These are phyloP conservation scores for Nothoprocta perdicaria DNA, from an alignment of 2,113 vertebrate genomes.

Conservation along the genomic window DNA sequence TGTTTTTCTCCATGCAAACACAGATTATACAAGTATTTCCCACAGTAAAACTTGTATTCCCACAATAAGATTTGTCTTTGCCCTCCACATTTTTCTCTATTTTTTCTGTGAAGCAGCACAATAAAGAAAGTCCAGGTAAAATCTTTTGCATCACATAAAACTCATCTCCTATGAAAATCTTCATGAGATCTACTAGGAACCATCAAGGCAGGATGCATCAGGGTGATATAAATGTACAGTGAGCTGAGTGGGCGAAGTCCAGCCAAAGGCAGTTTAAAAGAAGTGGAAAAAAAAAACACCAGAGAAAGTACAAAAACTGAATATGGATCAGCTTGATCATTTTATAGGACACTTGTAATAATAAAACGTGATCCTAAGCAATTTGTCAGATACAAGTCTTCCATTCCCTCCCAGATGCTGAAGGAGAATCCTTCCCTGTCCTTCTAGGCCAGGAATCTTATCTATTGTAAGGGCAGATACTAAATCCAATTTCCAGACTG, in stretches of 20 bases:
- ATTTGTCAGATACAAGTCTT: not conserved
- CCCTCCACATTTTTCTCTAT: not conserved
- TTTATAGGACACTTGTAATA: not conserved
- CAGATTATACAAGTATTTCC: not conserved
- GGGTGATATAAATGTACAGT: not conserved
- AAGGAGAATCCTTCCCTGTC: not conserved
- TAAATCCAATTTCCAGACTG: not conserved
- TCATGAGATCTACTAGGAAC: not conserved
- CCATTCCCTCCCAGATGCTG: not conserved
- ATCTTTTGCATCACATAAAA: not conserved
- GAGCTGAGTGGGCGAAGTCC: not conserved
- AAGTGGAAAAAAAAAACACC: not conserved
- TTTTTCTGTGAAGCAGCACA: not conserved
- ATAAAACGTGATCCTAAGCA: not conserved
- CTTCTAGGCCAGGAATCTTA: not conserved
- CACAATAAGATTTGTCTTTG: not conserved
- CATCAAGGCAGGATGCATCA: not conserved
- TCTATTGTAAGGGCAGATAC: not conserved
- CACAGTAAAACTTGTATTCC: not conserved
- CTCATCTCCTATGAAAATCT: not conserved
- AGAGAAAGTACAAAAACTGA: not conserved
- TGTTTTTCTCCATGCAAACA: not conserved
- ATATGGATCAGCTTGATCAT: not conserved
- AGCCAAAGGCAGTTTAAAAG: not conserved
- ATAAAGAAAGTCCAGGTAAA: not conserved